Percentiles rank a stretch among this genome's conserved stretches.
phyloP scores from a whole-genome alignment of 1,140 invertebrate genomes.

The Hypothenemus hampei region DNA sequence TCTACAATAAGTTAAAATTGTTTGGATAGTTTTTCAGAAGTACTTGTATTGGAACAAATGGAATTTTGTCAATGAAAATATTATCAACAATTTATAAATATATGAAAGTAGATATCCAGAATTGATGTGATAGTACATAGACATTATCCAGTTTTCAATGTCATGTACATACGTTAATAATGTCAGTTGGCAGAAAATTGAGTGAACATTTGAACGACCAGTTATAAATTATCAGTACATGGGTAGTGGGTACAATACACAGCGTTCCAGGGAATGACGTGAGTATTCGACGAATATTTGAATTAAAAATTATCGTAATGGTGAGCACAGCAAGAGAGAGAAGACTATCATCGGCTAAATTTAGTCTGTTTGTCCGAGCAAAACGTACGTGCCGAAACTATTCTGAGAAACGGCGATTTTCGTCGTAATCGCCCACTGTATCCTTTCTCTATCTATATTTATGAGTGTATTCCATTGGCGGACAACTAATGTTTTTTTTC shows the following conservation, averaged over 20 bases:
- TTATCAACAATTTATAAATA: no score
- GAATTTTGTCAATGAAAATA: no score
- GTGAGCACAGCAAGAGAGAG: neutral
- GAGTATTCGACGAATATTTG: neutral
- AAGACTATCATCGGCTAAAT: constrained; percentile 19
- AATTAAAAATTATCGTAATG: constrained; percentile 17
- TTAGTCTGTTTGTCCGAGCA: constrained; percentile 10
- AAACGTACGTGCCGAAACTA: constrained; percentile 10
- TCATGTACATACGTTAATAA: neutral
- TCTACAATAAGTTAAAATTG: no score
- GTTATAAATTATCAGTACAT: neutral
- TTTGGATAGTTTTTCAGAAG: no score
- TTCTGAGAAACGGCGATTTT: constrained; percentile 16
- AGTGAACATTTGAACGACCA: neutral
- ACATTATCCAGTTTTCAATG: no score
- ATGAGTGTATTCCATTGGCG: no score
- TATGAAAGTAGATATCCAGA: no score
- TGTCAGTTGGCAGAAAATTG: neutral
- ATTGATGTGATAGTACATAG: no score
- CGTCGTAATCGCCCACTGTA: constrained; percentile 14
- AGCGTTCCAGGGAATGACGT: neutral
- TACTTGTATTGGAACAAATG: no score
- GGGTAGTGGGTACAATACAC: neutral
- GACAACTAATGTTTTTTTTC: no score
- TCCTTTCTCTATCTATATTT: constrained; percentile 14